Evolutionary conservation across 2,113 vertebrate genomes (phyloP).

Genomic region (Acinonyx jubatus): DNA sequence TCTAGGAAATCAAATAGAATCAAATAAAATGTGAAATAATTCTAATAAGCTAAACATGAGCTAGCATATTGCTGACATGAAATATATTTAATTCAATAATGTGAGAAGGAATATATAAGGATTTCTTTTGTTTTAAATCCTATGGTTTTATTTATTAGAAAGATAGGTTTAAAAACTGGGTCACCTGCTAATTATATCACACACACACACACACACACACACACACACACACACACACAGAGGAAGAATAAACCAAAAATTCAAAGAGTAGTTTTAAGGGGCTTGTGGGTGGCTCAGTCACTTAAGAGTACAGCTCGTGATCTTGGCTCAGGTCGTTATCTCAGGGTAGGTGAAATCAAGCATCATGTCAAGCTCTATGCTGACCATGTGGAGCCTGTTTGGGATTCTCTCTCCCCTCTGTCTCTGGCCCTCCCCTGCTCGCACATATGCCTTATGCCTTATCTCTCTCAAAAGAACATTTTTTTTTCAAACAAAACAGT

Average conservation of each 20-base stretch:
- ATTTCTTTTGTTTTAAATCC: neutral
- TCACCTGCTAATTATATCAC: neutral
- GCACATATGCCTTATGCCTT: too few relatives aligned
- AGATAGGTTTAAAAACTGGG: neutral
- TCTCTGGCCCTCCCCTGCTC: too few relatives aligned
- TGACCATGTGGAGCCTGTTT: too few relatives aligned
- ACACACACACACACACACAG: neutral
- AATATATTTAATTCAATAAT: neutral
- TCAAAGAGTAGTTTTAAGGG: neutral
- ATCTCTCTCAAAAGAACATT: too few relatives aligned
- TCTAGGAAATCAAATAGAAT: neutral
- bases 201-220: too few relatives aligned
- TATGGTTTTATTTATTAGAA: neutral
- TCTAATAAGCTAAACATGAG: neutral
- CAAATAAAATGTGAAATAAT: neutral
- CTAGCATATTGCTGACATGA: neutral
- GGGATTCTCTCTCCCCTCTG: too few relatives aligned
- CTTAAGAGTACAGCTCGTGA: too few relatives aligned
- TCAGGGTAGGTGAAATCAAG: too few relatives aligned
- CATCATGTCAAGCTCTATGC: too few relatives aligned
- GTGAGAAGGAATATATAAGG: neutral
- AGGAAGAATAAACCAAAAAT: neutral
- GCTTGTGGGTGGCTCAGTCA: too few relatives aligned
- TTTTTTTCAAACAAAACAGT: neutral
- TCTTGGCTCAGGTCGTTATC: too few relatives aligned